Evolutionary conservation across 2,113 vertebrate genomes (phyloP), one percentile per base, ranked within the genome.

Genomic region (Ciconia boyciana): DNA sequence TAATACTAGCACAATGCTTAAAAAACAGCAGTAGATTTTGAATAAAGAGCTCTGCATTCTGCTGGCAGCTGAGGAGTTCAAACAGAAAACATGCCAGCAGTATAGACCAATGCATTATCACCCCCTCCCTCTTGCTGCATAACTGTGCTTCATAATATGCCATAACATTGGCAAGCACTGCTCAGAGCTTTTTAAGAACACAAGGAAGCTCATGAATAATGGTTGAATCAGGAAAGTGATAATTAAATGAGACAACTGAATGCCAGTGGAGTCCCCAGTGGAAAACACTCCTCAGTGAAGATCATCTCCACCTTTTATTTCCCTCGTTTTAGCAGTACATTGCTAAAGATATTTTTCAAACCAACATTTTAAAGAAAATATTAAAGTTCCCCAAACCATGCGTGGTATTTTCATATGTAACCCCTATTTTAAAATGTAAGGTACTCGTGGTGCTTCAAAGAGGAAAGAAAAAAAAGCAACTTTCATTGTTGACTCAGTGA

Each of bases 201-300:
- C 97, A 97, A 97, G 95, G 95, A 86, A 97, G 95, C 98, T 98
- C 98, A 98, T 98, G 98, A 98, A 98, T 98, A 98, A 98, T 98
- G 97, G 97, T 97, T 98, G 98, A 98, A 97, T 98, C 97, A 98
- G 97, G 97, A 97, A 98, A 98, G 96, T 96, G 98, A 97, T 98
- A 98, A 98, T 98, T 98, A 98, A 98, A 98, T 97, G 98, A 98
- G 98, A 98, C 98, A 98, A 98, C 96, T 97, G 97, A 98, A 98
- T 98, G 96, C 97, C 90, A 81, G 83, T 98, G 96, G 97, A 98
- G 97, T 98, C 96, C 98, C 98, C 95, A 97, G 96, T 94, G 91
- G 97, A 97, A 98, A 98, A 97, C 94, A 95, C 89, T 98, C 96
- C 96, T 97, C 95, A 83, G 80, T 90, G 86, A 94, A 95, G 58